Conservation (phyloP, 2,113 vertebrate species). For the Scalopus aquaticus region DNA sequence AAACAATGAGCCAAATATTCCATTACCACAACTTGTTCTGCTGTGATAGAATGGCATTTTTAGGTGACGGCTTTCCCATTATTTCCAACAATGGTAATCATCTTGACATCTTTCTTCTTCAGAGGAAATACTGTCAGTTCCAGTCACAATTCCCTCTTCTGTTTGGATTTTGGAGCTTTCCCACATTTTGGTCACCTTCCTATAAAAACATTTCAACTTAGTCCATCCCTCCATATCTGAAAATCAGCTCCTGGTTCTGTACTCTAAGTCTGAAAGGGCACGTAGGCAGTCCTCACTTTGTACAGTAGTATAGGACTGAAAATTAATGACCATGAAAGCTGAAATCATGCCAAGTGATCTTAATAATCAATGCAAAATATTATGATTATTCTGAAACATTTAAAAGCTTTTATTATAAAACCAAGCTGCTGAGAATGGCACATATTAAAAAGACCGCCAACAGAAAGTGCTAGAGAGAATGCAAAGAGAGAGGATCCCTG, state of each 20-base stretch:
- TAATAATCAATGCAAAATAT: background rate
- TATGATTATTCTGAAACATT: background rate
- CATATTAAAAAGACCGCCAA: background rate
- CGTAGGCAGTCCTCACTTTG: background rate
- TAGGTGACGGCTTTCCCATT: background rate
- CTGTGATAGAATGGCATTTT: background rate
- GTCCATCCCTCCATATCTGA: background rate
- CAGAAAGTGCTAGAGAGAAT: background rate
- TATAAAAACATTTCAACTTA: background rate
- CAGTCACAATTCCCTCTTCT: background rate
- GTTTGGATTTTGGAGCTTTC: background rate
- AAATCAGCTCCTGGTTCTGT: background rate
- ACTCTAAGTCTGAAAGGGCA: background rate
- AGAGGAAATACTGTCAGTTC: background rate
- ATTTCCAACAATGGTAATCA: background rate
- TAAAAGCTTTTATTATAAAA: slow-evolving; percentile 6
- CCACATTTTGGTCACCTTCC: background rate
- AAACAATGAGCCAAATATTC: background rate
- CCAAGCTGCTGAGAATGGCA: too few species aligned
- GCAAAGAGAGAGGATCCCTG: background rate
- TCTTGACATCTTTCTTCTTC: background rate
- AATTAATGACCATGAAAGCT: background rate
- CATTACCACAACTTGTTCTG: background rate
- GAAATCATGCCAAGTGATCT: background rate
- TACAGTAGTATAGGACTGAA: background rate